Conservation (phyloP, 1,140 invertebrate genomes). For the Marisa cornuarietis region DNA sequence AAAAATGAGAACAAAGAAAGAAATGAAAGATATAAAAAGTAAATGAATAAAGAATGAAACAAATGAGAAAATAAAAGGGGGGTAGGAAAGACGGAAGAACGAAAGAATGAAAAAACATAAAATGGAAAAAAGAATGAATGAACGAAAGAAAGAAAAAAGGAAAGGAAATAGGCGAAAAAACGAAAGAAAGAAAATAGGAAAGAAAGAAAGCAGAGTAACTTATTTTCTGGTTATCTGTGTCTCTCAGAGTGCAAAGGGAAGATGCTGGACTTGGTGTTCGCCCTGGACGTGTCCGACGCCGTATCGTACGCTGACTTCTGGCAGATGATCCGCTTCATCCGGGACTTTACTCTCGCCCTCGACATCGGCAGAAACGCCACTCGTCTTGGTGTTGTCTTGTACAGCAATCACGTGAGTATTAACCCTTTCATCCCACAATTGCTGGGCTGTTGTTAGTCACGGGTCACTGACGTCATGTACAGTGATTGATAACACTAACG, state of each 20-base stretch:
- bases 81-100: background rate
- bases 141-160: background rate
- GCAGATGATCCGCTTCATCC: slow-evolving; percentile 45
- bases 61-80: background rate
- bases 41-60: too few relatives aligned
- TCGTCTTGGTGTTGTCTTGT: slow-evolving; percentile 43
- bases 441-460: too few relatives aligned
- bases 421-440: too few relatives aligned
- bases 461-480: too few relatives aligned
- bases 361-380: slow-evolving; percentile 40
- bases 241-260: slow-evolving; percentile 43
- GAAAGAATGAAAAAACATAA: background rate
- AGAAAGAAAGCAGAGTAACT: background rate
- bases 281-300: slow-evolving; percentile 45
- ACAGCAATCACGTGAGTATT: slow-evolving; percentile 34
- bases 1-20: too few relatives aligned
- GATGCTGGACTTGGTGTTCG: slow-evolving; percentile 47
- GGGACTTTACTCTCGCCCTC: slow-evolving; percentile 40
- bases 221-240: background rate
- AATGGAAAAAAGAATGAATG: background rate
- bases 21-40: too few relatives aligned
- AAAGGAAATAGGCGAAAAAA: background rate
- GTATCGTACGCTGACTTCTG: slow-evolving; percentile 38
- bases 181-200: background rate
- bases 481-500: too few relatives aligned